phyloP scores from a whole-genome alignment of 2,797 vertebrate species.

The Percopsis omiscomaycus region DNA sequence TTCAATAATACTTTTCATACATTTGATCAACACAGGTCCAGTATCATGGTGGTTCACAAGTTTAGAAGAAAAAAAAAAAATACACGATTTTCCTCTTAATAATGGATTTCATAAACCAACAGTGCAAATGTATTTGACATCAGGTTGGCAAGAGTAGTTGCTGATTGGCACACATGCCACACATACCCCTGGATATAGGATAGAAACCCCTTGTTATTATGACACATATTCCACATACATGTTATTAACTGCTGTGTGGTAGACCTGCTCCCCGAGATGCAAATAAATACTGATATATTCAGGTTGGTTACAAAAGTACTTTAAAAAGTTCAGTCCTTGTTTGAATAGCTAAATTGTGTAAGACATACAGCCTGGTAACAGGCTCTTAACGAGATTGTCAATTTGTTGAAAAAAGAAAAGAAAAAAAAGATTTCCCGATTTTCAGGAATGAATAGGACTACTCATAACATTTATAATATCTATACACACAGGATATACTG shows the following conservation, averaged over 20 bases:
- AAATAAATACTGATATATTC: slow-evolving; percentile 56
- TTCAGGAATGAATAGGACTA: slow-evolving; percentile 25
- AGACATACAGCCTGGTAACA: slow-evolving; percentile 1
- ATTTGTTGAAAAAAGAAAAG: slow-evolving; percentile 13
- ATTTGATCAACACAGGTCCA: slow-evolving; percentile 29
- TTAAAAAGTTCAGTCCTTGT: slow-evolving; percentile 21
- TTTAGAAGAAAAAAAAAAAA: slow-evolving; percentile 7
- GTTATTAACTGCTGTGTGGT: no score
- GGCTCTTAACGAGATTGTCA: no score
- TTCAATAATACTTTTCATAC: slow-evolving; percentile 14
- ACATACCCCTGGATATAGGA: not conserved
- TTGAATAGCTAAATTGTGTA: slow-evolving; percentile 6
- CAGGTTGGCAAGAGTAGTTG: not conserved
- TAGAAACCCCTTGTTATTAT: no score
- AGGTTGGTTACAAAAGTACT: slow-evolving; percentile 30
- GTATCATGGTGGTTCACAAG: slow-evolving; percentile 18
- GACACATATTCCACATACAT: no score
- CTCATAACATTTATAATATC: no score
- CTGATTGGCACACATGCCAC: not conserved
- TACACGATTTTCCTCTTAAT: slow-evolving; percentile 8
- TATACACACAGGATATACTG: not conserved
- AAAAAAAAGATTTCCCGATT: slow-evolving; percentile 37
- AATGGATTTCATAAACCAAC: slow-evolving; percentile 17
- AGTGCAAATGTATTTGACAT: slow-evolving; percentile 28
- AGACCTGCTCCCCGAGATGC: not conserved